Conservation (phyloP, 1,140 invertebrate genomes). For the Halyomorpha halys region DNA sequence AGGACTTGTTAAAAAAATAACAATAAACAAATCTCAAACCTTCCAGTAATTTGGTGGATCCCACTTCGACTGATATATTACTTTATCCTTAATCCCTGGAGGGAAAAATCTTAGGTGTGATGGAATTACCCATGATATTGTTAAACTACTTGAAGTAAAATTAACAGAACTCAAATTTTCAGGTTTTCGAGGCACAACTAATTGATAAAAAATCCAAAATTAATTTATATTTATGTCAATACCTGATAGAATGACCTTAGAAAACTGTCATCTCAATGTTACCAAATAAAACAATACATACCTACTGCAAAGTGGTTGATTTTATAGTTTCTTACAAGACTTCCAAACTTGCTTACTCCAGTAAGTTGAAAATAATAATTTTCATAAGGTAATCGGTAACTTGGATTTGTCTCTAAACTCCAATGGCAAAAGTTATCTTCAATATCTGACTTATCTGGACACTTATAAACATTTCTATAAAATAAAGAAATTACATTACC, state of each 20-base stretch:
- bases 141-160: conserved; percentile 45
- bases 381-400: conserved; percentile 47
- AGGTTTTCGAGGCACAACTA: conserved; percentile 49
- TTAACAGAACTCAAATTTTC: conserved; percentile 42
- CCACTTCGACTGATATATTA: conserved; percentile 53
- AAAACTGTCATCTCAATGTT: too few relatives aligned
- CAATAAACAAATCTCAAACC: conserved; percentile 39
- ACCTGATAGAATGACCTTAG: too few relatives aligned
- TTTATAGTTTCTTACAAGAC: conserved; percentile 38
- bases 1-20: neutral
- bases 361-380: conserved; percentile 44
- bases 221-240: conserved; percentile 9
- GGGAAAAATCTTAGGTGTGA: conserved; percentile 47
- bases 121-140: conserved; percentile 48
- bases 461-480: neutral
- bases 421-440: conserved; percentile 40
- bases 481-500: neutral
- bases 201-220: conserved; percentile 27
- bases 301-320: conserved; percentile 51
- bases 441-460: neutral
- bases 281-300: too few relatives aligned
- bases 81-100: conserved; percentile 45
- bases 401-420: conserved; percentile 43
- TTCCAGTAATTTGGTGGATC: too few relatives aligned
- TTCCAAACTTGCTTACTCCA: conserved; percentile 45